phyloP scores from a whole-genome alignment of 2,888 invertebrate species.

The Eugnorisma glareosa region DNA sequence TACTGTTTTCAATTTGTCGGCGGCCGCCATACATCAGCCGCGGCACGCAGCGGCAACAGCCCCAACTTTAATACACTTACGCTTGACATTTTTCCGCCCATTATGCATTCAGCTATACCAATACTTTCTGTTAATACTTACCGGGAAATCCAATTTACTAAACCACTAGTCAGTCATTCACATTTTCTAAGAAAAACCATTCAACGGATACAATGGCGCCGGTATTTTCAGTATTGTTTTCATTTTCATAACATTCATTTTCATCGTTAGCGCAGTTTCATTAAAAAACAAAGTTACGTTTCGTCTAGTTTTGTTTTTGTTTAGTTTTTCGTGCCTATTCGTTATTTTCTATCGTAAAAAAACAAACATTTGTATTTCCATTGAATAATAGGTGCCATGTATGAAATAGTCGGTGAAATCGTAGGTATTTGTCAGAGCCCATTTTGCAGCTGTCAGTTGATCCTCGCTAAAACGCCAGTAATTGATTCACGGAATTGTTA shows the following conservation, averaged over 20 bases:
- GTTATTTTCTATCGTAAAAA: constrained; percentile 20
- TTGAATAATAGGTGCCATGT: constrained; percentile 18
- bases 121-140: constrained; percentile 80
- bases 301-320: constrained; percentile 16
- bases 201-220: constrained; percentile 16
- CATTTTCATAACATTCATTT: constrained; percentile 29
- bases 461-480: constrained; percentile 56
- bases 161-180: constrained; percentile 54
- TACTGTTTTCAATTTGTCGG: constrained; percentile 87
- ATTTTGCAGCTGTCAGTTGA: constrained; percentile 48
- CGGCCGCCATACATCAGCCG: constrained; percentile 85
- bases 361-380: constrained; percentile 25
- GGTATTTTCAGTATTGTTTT: constrained; percentile 53
- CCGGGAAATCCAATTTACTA: constrained; percentile 76
- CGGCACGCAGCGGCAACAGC: constrained; percentile 79
- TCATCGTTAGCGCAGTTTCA: constrained; percentile 7
- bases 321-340: constrained; percentile 15
- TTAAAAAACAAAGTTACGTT: constrained; percentile 19
- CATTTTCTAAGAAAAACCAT: constrained; percentile 70
- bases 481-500: constrained; percentile 61
- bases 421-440: constrained; percentile 31
- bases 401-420: constrained; percentile 25
- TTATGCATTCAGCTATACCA: constrained; percentile 86
- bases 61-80: constrained; percentile 88
- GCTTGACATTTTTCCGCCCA: constrained; percentile 86